Conservation (phyloP, 2,113 vertebrate genomes). For the Willisornis vidua region DNA sequence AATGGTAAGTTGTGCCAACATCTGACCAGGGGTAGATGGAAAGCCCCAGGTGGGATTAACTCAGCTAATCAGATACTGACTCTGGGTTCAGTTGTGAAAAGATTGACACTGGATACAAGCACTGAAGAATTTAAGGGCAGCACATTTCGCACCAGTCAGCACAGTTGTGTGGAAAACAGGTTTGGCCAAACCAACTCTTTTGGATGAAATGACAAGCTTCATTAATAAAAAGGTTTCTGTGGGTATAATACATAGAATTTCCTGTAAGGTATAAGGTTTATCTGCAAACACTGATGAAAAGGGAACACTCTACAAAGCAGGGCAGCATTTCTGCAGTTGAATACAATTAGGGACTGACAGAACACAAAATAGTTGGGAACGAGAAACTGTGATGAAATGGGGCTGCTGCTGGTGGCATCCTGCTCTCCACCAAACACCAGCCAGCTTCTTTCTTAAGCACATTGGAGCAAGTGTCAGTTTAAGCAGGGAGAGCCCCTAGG, state of each 20-base stretch:
- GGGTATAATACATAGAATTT: not conserved
- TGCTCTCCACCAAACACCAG: not conserved
- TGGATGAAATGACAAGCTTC: slow-evolving; percentile 1
- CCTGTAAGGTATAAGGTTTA: not conserved
- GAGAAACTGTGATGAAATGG: not conserved
- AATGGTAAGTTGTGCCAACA: not conserved
- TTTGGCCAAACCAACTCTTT: not conserved
- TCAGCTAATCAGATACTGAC: not conserved
- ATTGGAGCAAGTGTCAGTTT: not conserved
- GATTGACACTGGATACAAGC: not conserved
- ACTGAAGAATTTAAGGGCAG: not conserved
- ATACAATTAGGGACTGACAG: not conserved
- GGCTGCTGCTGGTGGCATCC: not conserved
- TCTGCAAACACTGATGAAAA: not conserved
- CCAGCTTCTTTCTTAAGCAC: not conserved
- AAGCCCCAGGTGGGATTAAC: not conserved
- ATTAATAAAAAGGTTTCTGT: not conserved
- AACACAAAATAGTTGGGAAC: not conserved
- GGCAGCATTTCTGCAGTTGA: not conserved
- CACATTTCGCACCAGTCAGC: not conserved
- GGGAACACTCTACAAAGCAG: not conserved
- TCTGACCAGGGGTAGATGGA: not conserved
- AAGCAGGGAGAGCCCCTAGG: not conserved
- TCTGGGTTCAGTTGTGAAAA: not conserved
- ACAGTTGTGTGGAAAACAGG: not conserved